Conservation (phyloP, 2,888 invertebrate genomes). For the Harpalus rubripes region DNA sequence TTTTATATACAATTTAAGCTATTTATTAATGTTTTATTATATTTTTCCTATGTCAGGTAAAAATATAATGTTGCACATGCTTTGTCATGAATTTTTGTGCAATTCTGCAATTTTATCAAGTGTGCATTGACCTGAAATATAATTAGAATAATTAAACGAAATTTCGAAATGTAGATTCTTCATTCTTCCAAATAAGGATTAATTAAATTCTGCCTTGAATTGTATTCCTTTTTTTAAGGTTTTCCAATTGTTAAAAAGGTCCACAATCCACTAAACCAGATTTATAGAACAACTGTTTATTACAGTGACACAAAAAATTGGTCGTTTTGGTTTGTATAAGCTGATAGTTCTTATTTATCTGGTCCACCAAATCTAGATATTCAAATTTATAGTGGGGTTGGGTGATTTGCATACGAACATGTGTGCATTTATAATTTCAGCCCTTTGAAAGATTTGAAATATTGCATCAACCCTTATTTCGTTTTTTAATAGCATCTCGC, state of each 20-base stretch:
- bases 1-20: too few relatives aligned
- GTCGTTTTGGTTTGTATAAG: not conserved
- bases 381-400: slow-evolving; percentile 71
- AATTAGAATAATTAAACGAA: not conserved
- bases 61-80: too few relatives aligned
- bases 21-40: not conserved
- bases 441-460: slow-evolving; percentile 59
- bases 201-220: not conserved
- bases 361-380: slow-evolving; percentile 70
- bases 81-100: too few relatives aligned
- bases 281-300: slow-evolving; percentile 70
- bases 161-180: not conserved
- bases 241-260: slow-evolving; percentile 26
- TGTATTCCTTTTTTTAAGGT: not conserved
- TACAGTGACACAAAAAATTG: slow-evolving; percentile 61
- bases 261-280: slow-evolving; percentile 68
- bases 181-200: not conserved
- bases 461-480: slow-evolving; percentile 64
- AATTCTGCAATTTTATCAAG: too few relatives aligned
- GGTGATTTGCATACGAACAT: slow-evolving; percentile 71
- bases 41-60: not conserved
- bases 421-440: slow-evolving; percentile 69
- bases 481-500: slow-evolving; percentile 51
- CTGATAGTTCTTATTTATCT: slow-evolving; percentile 32
- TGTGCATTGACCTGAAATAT: not conserved